A percentile compares a stretch with the other conserved stretches of the same genome.
Evolutionary conservation across 2,888 invertebrate genomes (phyloP).

Genomic region (Epirrita christyi): DNA sequence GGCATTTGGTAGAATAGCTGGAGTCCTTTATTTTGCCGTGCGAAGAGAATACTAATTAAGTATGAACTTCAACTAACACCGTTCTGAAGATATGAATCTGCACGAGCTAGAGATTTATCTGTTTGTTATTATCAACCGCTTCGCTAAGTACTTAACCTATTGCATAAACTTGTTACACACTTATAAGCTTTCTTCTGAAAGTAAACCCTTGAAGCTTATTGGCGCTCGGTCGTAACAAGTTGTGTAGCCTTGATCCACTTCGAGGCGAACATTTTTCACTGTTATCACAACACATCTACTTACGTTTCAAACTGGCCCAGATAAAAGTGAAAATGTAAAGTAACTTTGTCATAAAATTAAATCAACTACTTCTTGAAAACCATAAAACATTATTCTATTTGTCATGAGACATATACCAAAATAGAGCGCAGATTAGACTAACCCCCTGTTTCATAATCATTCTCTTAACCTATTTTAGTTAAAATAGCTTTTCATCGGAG

Average conservation of each 20-base stretch:
- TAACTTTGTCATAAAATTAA: too few relatives aligned
- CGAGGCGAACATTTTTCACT: slow-evolving; percentile 15
- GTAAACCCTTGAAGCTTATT: slow-evolving; percentile 31
- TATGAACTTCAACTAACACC: slow-evolving; percentile 33
- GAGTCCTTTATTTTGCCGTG: slow-evolving; percentile 22
- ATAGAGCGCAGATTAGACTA: too few relatives aligned
- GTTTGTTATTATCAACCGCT: slow-evolving; percentile 26
- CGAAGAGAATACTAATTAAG: slow-evolving; percentile 34
- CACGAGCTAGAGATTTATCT: slow-evolving; percentile 31
- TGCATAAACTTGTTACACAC: slow-evolving; percentile 1
- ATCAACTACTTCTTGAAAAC: too few relatives aligned
- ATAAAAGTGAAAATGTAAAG: too few relatives aligned
- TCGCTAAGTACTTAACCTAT: slow-evolving; percentile 11
- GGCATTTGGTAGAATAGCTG: slow-evolving; percentile 37
- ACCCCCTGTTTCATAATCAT: too few relatives aligned
- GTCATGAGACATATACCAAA: too few relatives aligned
- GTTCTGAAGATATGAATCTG: slow-evolving; percentile 28
- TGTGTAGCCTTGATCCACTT: slow-evolving; percentile 36
- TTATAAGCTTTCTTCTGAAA: slow-evolving; percentile 26
- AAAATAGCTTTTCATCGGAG: too few relatives aligned
- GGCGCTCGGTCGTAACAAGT: slow-evolving; percentile 25
- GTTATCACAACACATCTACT: slow-evolving; percentile 8
- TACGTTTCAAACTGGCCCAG: not conserved
- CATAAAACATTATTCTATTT: too few relatives aligned
- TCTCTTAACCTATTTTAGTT: too few relatives aligned